Evolutionary conservation across 1,140 invertebrate genomes (phyloP).

Genomic region (Fopius arisanus): DNA sequence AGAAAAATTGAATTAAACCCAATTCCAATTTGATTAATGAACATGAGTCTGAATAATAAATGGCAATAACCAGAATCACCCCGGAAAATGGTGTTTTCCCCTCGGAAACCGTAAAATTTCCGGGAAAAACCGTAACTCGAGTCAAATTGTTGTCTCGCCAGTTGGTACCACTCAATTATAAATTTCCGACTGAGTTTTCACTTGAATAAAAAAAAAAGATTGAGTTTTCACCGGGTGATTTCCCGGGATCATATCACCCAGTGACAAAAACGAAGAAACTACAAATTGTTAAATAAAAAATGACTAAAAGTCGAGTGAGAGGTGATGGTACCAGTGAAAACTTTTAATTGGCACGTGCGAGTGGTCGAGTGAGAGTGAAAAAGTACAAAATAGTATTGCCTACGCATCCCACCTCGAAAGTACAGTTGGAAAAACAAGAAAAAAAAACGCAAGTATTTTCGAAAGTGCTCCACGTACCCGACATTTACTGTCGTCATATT

Average conservation of each 20-base stretch:
- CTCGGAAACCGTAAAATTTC: background rate
- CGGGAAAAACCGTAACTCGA: background rate
- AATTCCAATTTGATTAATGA: too few relatives aligned
- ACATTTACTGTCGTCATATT: background rate
- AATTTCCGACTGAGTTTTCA: background rate
- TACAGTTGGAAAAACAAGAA: background rate
- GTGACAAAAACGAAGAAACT: background rate
- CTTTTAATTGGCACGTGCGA: constrained; percentile 20
- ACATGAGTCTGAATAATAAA: too few relatives aligned
- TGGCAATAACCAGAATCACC: background rate
- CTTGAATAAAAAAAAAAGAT: too few relatives aligned
- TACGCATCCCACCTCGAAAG: background rate
- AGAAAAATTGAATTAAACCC: too few relatives aligned
- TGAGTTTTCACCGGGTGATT: background rate
- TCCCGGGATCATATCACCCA: background rate
- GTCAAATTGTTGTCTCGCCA: background rate
- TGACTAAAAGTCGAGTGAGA: background rate
- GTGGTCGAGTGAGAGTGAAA: constrained; percentile 8
- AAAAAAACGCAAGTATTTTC: background rate
- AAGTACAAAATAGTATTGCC: background rate
- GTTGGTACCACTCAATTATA: background rate
- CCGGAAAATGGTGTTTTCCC: background rate
- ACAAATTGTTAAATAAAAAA: background rate
- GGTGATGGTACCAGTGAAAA: background rate
- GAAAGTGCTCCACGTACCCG: background rate